A percentile compares a stretch with the other conserved stretches of the same genome.
Evolutionary conservation across 2,113 vertebrate species (phyloP).

Genomic region (Phaetusa simplex): DNA sequence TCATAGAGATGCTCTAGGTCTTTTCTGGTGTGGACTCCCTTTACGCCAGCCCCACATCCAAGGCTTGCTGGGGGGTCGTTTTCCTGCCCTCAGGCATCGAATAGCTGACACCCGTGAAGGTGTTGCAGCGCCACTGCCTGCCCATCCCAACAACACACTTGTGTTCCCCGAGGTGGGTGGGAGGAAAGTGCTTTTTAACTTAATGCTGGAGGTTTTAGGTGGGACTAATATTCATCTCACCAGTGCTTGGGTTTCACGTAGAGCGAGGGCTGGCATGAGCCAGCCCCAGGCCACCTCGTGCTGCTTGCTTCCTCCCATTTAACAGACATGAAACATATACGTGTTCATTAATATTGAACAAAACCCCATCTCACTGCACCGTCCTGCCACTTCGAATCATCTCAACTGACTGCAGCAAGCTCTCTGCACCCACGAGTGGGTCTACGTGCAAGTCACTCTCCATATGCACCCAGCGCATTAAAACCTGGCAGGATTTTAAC

Average conservation of each 20-base stretch:
- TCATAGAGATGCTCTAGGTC: background rate
- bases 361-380: background rate
- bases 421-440: background rate
- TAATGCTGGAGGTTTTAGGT: background rate
- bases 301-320: background rate
- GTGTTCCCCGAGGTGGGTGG: accelerated
- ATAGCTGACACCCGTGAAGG: background rate
- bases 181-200: background rate
- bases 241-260: background rate
- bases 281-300: background rate
- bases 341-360: background rate
- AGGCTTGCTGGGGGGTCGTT: background rate
- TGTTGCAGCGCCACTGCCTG: background rate
- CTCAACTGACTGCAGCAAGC: background rate
- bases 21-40: background rate
- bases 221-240: background rate
- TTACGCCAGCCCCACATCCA: background rate
- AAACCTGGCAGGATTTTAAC: background rate
- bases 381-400: background rate
- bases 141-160: background rate
- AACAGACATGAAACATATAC: background rate
- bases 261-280: background rate
- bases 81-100: background rate
- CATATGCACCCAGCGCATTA: background rate
- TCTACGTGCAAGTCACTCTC: background rate